A percentile compares a stretch with the other conserved stretches of the same genome.
phyloP scores from a whole-genome alignment of 1,140 invertebrate species.

The Chymomyza costata region DNA sequence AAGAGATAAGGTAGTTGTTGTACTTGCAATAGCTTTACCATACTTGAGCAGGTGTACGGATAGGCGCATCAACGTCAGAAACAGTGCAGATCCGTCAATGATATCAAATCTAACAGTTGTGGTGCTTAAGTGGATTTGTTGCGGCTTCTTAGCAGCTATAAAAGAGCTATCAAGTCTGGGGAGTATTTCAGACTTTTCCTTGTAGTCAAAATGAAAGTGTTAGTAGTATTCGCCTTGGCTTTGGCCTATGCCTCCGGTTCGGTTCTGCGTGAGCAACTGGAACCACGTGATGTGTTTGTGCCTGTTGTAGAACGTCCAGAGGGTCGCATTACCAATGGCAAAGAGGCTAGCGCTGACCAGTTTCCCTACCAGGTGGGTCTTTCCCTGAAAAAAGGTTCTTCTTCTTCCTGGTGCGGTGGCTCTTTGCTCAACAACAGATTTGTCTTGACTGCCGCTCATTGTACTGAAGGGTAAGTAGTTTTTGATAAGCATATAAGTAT shows the following conservation, averaged over 20 bases:
- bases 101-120: slow-evolving; percentile 23
- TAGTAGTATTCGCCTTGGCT: slow-evolving; percentile 59
- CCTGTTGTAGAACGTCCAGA: slow-evolving; percentile 32
- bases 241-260: slow-evolving; percentile 52
- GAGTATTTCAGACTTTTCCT: slow-evolving; percentile 29
- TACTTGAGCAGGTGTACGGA: slow-evolving; percentile 28
- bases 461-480: slow-evolving; percentile 70
- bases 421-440: slow-evolving; percentile 77
- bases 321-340: slow-evolving; percentile 71
- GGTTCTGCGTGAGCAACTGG: slow-evolving; percentile 21
- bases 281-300: slow-evolving; percentile 26
- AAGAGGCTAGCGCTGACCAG: slow-evolving; percentile 52
- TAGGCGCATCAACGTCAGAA: not conserved
- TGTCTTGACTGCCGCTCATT: slow-evolving; percentile 79
- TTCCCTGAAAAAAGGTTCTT: slow-evolving; percentile 44
- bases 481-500: not conserved
- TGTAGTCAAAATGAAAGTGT: slow-evolving; percentile 57
- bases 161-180: slow-evolving; percentile 14
- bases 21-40: slow-evolving; percentile 24
- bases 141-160: slow-evolving; percentile 21
- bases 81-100: not conserved
- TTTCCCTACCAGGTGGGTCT: slow-evolving; percentile 75
- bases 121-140: slow-evolving; percentile 1
- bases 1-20: slow-evolving; percentile 38
- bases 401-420: slow-evolving; percentile 76